Base-by-base conservation (phyloP, 92 coral and sea anemone species). In the Epizoanthus illoricatus region DNA sequence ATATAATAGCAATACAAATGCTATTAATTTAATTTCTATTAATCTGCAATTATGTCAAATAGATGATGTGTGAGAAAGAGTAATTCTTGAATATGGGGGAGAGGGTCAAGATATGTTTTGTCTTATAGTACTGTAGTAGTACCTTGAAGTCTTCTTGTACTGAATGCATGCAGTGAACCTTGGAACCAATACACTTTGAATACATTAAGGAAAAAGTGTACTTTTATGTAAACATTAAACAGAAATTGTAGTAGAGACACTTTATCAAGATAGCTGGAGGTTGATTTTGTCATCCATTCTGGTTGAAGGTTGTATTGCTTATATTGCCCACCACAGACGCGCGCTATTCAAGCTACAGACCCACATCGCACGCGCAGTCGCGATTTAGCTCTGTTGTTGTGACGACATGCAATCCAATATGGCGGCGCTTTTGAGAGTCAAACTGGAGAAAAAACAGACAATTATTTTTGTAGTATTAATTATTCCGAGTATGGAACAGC, bases 341-440 rank as follows among this genome's bases (percentile, higher is more conserved):
- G 76, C 76, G 76, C 76, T 5, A 36, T 21, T 45, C 15, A 72
- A 18, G 40, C 61, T 5, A 59, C 76, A 19, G 20, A 20, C 76
- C 76, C 49, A 7, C 60, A 49, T 36, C 76, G 41, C n/a, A 72
- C 12, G 62, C 61, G 57, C 61, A 72, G 18, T 69, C 11, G 6
- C 18, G 42, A 41, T 41, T 41, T 52, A 19, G 74, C 43, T 42
- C 43, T 69, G 54, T 69, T 20, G 76, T 59, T 72, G 62, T 47
- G 76, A 72, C 40, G 60, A 20, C 60, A 72, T 21, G 62, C 57
- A 52, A n/a, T 72, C 76, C 76, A 72, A 72, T 20, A 45, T 72
- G 76, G 60, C 28, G 21, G 76, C 76, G 59, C 59, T 52, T 47
- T 45, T 52, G 58, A 20, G n/a, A 72, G 24, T 20, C 52, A 41